Conservation (phyloP, 1,140 invertebrate species). For the Phthorimaea operculella region DNA sequence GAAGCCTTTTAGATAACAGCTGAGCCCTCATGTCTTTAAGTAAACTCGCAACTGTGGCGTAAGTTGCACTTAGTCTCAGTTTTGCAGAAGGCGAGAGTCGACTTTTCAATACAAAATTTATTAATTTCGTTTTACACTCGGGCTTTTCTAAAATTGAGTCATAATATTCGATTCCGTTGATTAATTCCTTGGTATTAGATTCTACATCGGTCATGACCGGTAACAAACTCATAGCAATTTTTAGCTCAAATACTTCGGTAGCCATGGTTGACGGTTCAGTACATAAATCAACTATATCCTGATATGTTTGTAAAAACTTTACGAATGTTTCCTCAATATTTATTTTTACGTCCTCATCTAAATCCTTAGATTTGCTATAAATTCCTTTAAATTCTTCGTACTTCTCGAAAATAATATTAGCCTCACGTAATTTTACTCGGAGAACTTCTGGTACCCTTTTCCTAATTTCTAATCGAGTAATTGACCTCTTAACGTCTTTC, state of each 20-base stretch:
- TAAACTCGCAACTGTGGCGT: neutral
- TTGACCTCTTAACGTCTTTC: no score
- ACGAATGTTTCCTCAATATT: no score
- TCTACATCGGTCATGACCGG: slow-evolving; percentile 1
- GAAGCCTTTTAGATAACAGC: neutral
- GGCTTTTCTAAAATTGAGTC: neutral
- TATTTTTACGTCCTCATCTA: no score
- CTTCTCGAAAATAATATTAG: no score
- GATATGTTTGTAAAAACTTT: no score
- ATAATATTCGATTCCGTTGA: slow-evolving; percentile 2
- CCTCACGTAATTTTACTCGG: no score
- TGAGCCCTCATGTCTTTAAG: slow-evolving; percentile 1
- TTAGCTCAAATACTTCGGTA: neutral
- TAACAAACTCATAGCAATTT: slow-evolving; percentile 2
- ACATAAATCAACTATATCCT: no score
- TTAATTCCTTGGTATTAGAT: neutral
- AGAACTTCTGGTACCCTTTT: no score
- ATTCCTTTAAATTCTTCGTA: no score
- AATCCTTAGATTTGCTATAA: no score
- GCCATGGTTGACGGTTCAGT: no score
- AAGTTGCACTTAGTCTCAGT: neutral
- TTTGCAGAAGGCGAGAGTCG: neutral
- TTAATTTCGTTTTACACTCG: neutral
- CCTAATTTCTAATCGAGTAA: no score
- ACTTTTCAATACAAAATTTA: slow-evolving; percentile 2